Evolutionary conservation across 2,113 vertebrate species (phyloP).

Genomic region (Bubo blakistoni): DNA sequence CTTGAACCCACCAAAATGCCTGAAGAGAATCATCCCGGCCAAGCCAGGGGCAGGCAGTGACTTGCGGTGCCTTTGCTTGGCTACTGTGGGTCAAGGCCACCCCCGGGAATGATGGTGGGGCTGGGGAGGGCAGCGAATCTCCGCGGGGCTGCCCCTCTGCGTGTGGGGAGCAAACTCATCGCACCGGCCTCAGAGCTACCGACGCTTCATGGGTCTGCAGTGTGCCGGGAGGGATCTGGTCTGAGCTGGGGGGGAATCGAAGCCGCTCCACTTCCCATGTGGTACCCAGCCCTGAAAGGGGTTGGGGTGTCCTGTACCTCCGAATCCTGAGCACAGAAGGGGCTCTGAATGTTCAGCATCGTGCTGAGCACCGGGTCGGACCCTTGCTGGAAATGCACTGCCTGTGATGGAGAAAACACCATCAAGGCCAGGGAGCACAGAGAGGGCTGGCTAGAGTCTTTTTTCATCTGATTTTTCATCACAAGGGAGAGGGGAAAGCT

Average conservation of each 20-base stretch:
- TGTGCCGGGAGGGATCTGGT: neutral
- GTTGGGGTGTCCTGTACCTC: rapidly evolving
- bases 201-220: rapidly evolving
- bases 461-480: neutral
- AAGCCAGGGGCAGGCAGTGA: neutral
- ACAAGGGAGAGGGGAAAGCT: neutral
- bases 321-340: neutral
- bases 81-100: neutral
- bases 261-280: rapidly evolving
- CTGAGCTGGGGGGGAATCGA: rapidly evolving
- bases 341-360: neutral
- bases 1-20: neutral
- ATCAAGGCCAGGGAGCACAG: rapidly evolving
- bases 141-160: neutral
- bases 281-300: neutral
- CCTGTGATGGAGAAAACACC: neutral
- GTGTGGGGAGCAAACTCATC: neutral
- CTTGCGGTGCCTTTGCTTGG: neutral
- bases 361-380: neutral
- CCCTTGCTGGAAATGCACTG: neutral
- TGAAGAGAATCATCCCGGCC: neutral
- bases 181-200: neutral
- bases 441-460: neutral
- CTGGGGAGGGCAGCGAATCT: neutral
- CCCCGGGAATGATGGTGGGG: rapidly evolving